phyloP scores from a whole-genome alignment of 2,113 vertebrate species.

The Corydoras maculifer region DNA sequence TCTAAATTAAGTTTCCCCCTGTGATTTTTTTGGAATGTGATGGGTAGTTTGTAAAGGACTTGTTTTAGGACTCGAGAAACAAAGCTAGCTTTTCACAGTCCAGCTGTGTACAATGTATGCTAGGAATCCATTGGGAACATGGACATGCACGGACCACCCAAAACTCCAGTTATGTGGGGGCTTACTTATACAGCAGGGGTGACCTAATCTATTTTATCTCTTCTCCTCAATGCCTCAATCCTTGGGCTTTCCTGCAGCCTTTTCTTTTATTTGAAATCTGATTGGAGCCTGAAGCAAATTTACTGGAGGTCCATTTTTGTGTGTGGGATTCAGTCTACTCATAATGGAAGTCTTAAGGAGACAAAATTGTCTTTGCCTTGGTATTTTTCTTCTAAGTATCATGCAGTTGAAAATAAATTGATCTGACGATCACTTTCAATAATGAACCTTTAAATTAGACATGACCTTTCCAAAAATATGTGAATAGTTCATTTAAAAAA shows the following conservation, averaged over 20 bases:
- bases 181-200: slow-evolving; percentile 21
- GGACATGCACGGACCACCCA: not conserved
- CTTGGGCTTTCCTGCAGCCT: slow-evolving; percentile 13
- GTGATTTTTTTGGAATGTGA: not conserved
- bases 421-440: too few species aligned
- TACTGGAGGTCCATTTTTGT: slow-evolving; percentile 5
- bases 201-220: slow-evolving; percentile 1
- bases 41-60: not conserved
- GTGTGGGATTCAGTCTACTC: not conserved
- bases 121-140: not conserved
- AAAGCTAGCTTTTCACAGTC: too few species aligned
- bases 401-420: too few species aligned
- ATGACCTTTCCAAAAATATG: too few species aligned
- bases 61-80: not conserved
- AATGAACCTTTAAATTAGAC: too few species aligned
- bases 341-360: too few species aligned
- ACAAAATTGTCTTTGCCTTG: not conserved
- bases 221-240: slow-evolving; percentile 13
- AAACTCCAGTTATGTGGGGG: not conserved
- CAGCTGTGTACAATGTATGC: too few species aligned
- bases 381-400: too few species aligned
- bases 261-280: not conserved
- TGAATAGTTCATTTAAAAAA: not conserved
- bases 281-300: not conserved
- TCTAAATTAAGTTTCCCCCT: too few species aligned